Evolutionary conservation across 2,113 vertebrate genomes (phyloP).

Genomic region (Craseonycteris thonglongyai): DNA sequence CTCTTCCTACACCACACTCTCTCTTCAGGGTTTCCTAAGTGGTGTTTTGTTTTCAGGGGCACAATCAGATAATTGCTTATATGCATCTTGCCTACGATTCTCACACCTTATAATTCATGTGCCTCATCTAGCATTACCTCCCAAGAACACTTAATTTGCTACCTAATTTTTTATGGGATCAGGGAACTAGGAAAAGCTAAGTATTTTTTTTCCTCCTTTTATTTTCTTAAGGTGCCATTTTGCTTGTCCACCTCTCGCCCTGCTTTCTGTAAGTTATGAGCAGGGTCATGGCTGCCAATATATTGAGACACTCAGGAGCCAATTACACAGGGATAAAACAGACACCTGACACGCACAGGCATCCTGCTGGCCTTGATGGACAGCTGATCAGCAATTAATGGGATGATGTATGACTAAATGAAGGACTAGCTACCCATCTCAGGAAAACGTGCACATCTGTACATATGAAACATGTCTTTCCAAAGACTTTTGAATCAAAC

Average conservation of each 20-base stretch:
- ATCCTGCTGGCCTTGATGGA: conserved; percentile 28
- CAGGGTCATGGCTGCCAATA: not conserved
- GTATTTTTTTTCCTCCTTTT: not conserved
- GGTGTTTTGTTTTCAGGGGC: not conserved
- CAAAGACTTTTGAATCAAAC: not conserved
- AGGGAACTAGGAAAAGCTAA: conserved; percentile 22
- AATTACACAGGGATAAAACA: conserved; percentile 8
- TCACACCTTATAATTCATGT: not conserved
- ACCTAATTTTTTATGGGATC: conserved; percentile 38
- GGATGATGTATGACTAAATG: conserved; percentile 53
- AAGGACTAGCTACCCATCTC: not conserved
- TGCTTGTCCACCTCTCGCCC: not conserved
- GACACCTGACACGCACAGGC: conserved; percentile 63
- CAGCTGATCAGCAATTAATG: conserved; percentile 69
- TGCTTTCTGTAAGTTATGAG: not conserved
- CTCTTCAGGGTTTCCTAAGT: not conserved
- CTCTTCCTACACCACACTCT: not conserved
- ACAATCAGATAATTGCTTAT: not conserved
- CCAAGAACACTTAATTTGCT: not conserved
- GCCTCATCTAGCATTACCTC: not conserved
- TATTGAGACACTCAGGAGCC: not conserved
- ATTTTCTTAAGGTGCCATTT: not conserved
- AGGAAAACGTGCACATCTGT: not conserved
- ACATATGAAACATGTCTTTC: not conserved
- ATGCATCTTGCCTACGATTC: not conserved